Percentiles rank a stretch among this genome's conserved stretches.
Evolutionary conservation across 2,113 vertebrate species (phyloP).

Genomic region (Leptocoma aspasia): DNA sequence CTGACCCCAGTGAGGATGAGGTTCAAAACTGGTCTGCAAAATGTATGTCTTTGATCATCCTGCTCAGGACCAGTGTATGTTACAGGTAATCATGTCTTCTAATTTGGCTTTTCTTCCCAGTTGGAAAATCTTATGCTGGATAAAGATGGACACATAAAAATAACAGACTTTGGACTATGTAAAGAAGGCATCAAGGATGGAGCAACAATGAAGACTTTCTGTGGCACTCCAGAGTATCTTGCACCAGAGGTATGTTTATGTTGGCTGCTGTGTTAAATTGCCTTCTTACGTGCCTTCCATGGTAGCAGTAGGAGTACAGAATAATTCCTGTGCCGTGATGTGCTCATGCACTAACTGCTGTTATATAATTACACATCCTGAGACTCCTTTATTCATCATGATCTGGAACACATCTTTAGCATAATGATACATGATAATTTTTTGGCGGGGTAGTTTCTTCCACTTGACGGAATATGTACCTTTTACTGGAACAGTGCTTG

Average conservation of each 20-base stretch:
- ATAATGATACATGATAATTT: not conserved
- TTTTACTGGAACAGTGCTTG: not conserved
- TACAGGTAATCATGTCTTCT: not conserved
- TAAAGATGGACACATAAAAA: conserved; percentile 97
- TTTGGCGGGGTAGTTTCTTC: not conserved
- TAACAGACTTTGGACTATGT: conserved; percentile 96
- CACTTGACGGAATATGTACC: not conserved
- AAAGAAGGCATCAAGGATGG: conserved; percentile 98
- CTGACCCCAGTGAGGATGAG: not conserved
- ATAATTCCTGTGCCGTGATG: not conserved
- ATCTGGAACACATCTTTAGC: not conserved
- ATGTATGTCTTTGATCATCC: not conserved
- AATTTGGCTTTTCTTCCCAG: conserved; percentile 64
- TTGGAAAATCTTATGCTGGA: conserved; percentile 98
- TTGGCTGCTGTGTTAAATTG: not conserved
- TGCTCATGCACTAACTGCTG: not conserved
- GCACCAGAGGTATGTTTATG: conserved; percentile 86
- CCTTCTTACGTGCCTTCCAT: not conserved
- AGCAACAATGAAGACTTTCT: conserved; percentile 99
- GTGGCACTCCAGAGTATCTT: conserved; percentile 95
- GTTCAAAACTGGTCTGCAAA: not conserved
- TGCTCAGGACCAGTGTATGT: not conserved
- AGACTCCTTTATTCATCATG: not conserved
- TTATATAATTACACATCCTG: not conserved
- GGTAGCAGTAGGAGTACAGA: not conserved